A percentile compares a stretch with the other conserved stretches of the same genome.
Evolutionary conservation across 2,888 invertebrate species (phyloP).

Genomic region (Pyralis farinalis): DNA sequence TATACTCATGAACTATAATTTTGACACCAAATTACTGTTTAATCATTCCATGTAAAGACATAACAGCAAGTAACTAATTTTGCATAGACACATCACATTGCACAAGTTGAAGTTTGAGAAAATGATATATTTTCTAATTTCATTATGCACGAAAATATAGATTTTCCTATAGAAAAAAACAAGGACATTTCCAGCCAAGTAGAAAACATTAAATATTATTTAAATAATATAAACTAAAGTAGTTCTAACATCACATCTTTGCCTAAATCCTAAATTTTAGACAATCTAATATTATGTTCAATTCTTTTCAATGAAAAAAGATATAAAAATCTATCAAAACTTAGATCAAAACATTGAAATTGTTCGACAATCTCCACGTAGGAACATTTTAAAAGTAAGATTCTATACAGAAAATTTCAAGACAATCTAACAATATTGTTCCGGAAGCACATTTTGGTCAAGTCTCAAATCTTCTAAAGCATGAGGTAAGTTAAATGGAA

Average conservation of each 20-base stretch:
- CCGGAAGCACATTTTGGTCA: no score
- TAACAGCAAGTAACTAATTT: neutral
- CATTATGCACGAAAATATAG: constrained; percentile 4
- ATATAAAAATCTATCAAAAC: neutral
- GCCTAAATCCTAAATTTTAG: constrained; percentile 32
- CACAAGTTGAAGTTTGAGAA: neutral
- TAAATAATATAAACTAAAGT: constrained; percentile 39
- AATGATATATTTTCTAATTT: constrained; percentile 5
- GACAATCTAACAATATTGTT: neutral
- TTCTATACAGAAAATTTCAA: constrained; percentile 16
- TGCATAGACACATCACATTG: constrained; percentile 1
- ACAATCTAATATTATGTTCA: constrained; percentile 7
- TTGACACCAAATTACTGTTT: neutral
- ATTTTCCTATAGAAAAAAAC: constrained; percentile 6
- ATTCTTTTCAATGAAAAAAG: no score
- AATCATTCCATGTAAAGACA: no score
- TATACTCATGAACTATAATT: neutral
- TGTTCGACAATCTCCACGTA: constrained; percentile 20
- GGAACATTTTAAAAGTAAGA: constrained; percentile 25
- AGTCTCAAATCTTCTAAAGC: no score
- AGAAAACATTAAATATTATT: constrained; percentile 18
- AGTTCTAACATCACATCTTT: constrained; percentile 55
- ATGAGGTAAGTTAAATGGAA: neutral
- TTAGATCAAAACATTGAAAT: constrained; percentile 1
- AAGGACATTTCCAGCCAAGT: constrained; percentile 1